Percentiles rank a stretch among this genome's conserved stretches.
These are phyloP conservation scores for Himalopsyche japonica DNA, from an alignment of 2,888 invertebrate genomes.

Conservation along the genomic window DNA sequence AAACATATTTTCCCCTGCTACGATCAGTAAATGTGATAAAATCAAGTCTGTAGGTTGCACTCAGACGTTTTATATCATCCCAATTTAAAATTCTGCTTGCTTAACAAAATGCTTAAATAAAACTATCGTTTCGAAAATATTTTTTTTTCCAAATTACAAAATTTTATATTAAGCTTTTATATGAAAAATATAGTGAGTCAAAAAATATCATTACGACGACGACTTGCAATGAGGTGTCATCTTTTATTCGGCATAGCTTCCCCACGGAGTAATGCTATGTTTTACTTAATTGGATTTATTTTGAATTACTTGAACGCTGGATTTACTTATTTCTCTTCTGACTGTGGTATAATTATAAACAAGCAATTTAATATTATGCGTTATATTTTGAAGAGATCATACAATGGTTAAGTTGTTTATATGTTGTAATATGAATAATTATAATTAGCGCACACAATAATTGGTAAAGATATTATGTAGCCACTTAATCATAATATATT, in stretches of 20 bases:
- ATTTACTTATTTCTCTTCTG: neutral
- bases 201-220: neutral
- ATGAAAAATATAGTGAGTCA: too few relatives aligned
- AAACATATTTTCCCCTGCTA: too few relatives aligned
- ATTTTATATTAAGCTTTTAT: too few relatives aligned
- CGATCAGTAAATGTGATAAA: too few relatives aligned
- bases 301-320: neutral
- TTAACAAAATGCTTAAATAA: too few relatives aligned
- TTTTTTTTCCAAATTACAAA: too few relatives aligned
- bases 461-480: too few relatives aligned
- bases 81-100: too few relatives aligned
- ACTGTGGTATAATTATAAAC: neutral
- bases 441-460: neutral
- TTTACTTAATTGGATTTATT: neutral
- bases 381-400: neutral
- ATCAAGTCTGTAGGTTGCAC: too few relatives aligned
- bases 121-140: too few relatives aligned
- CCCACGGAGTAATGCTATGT: neutral
- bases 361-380: neutral
- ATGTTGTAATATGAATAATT: neutral
- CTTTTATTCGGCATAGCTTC: neutral
- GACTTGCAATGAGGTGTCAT: neutral
- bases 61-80: too few relatives aligned
- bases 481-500: too few relatives aligned
- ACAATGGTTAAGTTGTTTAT: neutral